These are phyloP conservation scores for Catonia carolina DNA, from an alignment of 2,888 invertebrate genomes.

Conservation along the genomic window DNA sequence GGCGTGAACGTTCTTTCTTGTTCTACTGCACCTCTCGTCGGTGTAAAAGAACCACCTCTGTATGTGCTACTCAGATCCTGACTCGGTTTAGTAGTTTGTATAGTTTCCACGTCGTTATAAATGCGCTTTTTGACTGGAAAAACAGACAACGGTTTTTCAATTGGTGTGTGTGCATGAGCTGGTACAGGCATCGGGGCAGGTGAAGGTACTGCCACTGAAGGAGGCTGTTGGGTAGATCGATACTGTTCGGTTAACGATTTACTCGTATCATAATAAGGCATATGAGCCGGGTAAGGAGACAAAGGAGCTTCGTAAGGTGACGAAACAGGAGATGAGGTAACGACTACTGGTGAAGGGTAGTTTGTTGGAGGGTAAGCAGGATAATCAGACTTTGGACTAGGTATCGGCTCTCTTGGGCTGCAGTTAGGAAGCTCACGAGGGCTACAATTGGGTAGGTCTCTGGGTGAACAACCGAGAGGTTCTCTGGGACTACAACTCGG, in stretches of 20 bases:
- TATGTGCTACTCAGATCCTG: constrained; percentile 21
- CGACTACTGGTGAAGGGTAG: constrained; percentile 22
- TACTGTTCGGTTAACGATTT: constrained; percentile 37
- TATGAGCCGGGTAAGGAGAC: constrained; percentile 53
- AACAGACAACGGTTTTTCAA: constrained; percentile 36
- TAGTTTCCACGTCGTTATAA: constrained; percentile 47
- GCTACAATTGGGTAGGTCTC: constrained; percentile 16
- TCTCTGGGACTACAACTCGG: constrained; percentile 30
- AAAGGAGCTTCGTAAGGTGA: constrained; percentile 34
- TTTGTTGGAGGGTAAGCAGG: constrained; percentile 23
- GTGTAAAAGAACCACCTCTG: constrained; percentile 33
- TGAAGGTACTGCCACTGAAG: constrained; percentile 15
- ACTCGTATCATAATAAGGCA: constrained; percentile 41
- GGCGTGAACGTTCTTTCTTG: constrained; percentile 35
- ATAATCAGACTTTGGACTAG: constrained; percentile 30
- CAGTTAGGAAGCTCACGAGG: constrained; percentile 46
- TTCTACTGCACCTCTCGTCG: constrained; percentile 33
- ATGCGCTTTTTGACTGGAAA: constrained; percentile 60
- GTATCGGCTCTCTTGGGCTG: constrained; percentile 62
- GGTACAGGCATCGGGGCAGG: constrained; percentile 6
- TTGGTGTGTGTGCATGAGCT: not conserved
- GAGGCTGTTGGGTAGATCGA: constrained; percentile 37
- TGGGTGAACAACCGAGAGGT: constrained; percentile 12
- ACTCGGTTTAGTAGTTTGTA: constrained; percentile 23
- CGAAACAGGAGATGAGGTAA: constrained; percentile 6